phyloP scores from a whole-genome alignment of 2,888 invertebrate genomes.

The Drosophila anomelani region DNA sequence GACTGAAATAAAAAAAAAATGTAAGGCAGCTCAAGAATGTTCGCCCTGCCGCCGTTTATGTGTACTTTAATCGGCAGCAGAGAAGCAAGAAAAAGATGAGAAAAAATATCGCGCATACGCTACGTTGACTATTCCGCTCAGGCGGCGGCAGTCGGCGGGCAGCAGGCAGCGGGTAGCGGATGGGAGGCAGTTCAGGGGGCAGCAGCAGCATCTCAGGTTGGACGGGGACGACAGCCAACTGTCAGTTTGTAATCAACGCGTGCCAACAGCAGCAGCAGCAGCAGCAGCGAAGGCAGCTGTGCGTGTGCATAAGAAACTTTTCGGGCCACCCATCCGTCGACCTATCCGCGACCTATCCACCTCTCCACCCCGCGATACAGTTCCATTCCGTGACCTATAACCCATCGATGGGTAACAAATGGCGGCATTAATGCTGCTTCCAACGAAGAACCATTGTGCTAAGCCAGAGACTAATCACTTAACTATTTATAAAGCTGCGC shows the following conservation, averaged over 20 bases:
- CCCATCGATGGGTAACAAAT: slow-evolving; percentile 34
- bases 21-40: slow-evolving; percentile 39
- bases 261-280: slow-evolving; percentile 36
- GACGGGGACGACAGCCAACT: slow-evolving; percentile 45
- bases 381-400: slow-evolving; percentile 22
- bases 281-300: slow-evolving; percentile 46
- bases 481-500: slow-evolving; percentile 38
- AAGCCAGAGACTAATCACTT: slow-evolving; percentile 43
- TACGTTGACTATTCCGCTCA: slow-evolving; percentile 55
- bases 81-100: slow-evolving; percentile 32
- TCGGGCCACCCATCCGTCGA: slow-evolving; percentile 1
- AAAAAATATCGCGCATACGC: slow-evolving; percentile 71
- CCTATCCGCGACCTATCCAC: neutral
- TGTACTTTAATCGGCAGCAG: slow-evolving; percentile 69
- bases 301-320: slow-evolving; percentile 53
- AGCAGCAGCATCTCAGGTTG: slow-evolving; percentile 40
- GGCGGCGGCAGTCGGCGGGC: slow-evolving; percentile 10
- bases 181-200: slow-evolving; percentile 7
- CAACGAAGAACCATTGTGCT: slow-evolving; percentile 19
- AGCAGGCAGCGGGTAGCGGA: neutral
- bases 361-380: neutral
- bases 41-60: slow-evolving; percentile 47
- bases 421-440: slow-evolving; percentile 14
- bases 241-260: slow-evolving; percentile 70
- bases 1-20: slow-evolving; percentile 42